These are phyloP conservation scores for Helicoverpa zea DNA, from an alignment of 1,140 invertebrate species.

Conservation along the genomic window DNA sequence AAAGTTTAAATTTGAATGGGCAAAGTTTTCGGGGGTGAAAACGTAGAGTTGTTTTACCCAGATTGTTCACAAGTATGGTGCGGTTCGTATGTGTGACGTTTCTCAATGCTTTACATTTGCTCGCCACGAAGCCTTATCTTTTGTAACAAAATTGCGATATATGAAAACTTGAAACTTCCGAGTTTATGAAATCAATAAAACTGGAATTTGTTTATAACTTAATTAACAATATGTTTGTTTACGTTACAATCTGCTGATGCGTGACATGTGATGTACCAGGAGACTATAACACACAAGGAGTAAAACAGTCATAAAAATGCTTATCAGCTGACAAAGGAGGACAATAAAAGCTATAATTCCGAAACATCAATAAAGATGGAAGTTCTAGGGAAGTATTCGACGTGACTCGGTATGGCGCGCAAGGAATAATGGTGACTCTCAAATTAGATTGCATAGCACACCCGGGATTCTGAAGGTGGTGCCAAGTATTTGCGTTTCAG, in stretches of 20 bases:
- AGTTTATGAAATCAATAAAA: slow-evolving; percentile 21
- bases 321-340: slow-evolving; percentile 33
- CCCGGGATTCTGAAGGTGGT: slow-evolving; percentile 50
- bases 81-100: slow-evolving; percentile 53
- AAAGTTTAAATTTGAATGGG: slow-evolving; percentile 34
- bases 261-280: neutral
- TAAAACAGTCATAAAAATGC: slow-evolving; percentile 29
- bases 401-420: slow-evolving; percentile 60
- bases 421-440: slow-evolving; percentile 62
- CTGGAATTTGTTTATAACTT: neutral
- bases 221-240: slow-evolving; percentile 17
- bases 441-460: slow-evolving; percentile 67
- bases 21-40: slow-evolving; percentile 8
- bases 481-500: slow-evolving; percentile 60
- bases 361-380: slow-evolving; percentile 39
- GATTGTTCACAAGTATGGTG: slow-evolving; percentile 50
- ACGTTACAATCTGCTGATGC: neutral
- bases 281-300: neutral
- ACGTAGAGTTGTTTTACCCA: slow-evolving; percentile 22
- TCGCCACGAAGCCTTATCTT: slow-evolving; percentile 52
- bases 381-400: slow-evolving; percentile 57
- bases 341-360: slow-evolving; percentile 34
- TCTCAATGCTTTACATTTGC: slow-evolving; percentile 53
- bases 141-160: slow-evolving; percentile 44
- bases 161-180: neutral